A percentile compares a stretch with the other conserved stretches of the same genome.
phyloP scores from a whole-genome alignment of 2,797 vertebrate genomes.

The Malacoraja senta region DNA sequence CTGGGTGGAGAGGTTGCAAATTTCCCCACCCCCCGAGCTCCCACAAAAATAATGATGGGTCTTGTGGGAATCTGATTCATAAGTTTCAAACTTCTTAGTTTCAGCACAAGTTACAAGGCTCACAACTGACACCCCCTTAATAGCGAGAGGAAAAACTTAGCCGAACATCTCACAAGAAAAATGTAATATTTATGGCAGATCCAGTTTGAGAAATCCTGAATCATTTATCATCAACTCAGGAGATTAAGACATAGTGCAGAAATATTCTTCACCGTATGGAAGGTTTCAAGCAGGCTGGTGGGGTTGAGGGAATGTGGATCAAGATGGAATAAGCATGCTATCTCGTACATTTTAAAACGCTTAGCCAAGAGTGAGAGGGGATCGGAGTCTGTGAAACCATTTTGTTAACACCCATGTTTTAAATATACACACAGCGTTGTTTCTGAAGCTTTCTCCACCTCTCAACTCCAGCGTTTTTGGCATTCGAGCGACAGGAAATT shows the following conservation, averaged over 20 bases:
- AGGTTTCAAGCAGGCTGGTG: background rate
- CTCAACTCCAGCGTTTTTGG: conserved; percentile 53
- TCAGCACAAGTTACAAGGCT: background rate
- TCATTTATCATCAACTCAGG: background rate
- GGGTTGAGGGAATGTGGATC: background rate
- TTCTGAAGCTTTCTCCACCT: conserved; percentile 45
- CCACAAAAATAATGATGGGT: background rate
- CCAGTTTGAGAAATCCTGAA: background rate
- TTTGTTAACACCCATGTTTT: conserved; percentile 18
- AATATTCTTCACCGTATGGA: background rate
- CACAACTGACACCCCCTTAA: background rate
- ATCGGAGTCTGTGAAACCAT: background rate
- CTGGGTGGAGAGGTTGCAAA: background rate
- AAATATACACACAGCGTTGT: conserved; percentile 8
- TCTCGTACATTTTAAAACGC: background rate
- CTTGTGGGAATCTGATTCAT: background rate
- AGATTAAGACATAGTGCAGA: background rate
- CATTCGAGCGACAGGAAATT: conserved; percentile 94
- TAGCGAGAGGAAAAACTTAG: background rate
- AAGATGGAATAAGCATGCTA: background rate
- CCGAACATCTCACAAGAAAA: background rate
- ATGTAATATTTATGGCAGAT: background rate
- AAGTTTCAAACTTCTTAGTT: background rate
- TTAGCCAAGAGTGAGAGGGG: background rate
- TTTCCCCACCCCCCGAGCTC: background rate